Evolutionary conservation across 2,888 invertebrate species (phyloP), one percentile per base, ranked within the genome.

Genomic region (Ochlodes sylvanus): DNA sequence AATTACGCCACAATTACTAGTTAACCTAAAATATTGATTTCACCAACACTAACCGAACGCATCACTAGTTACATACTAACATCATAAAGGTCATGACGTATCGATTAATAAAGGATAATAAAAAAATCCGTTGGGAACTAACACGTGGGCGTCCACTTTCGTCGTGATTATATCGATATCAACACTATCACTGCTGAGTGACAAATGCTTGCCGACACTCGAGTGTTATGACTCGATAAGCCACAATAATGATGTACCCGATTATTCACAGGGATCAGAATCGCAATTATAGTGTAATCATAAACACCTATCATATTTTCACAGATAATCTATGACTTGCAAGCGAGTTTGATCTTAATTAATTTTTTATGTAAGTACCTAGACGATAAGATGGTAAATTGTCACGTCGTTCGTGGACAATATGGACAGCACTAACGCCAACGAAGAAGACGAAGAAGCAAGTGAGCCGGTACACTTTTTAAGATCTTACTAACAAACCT

Each of bases 131-230:
- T 65, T 77, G 79, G 69, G 77, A 73, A 76, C 63, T 17, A 57
- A 60, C 74, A 72, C 73, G 70, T 73, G 68, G 67, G 62, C 70
- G n/a, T n/a, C n/a, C 77, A 79, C 81, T 79, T 63, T 63, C 70
- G 42, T 73, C 55, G 80, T 79, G 80, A 82, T 82, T 80, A 79
- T 71, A 74, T 63, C 77, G 78, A 79, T 80, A 75, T 65, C 78
- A 78, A 79, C 72, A 69, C 63, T 72, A 75, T 71, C 73, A 75
- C 73, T 74, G 71, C 69, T 77, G 74, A 77, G 75, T 80, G 80
- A 78, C 80, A 80, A 75, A 76, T 73, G 70, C 72, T 60, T 52
- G 72, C 76, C 79, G 78, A 73, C 77, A 76, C 78, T 76, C 41
- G 60, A 75, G 41, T 63, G 61, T 71, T 72, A 73, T 73, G 66